These are phyloP conservation scores for Musca vetustissima DNA, from an alignment of 1,140 invertebrate genomes.

Conservation along the genomic window DNA sequence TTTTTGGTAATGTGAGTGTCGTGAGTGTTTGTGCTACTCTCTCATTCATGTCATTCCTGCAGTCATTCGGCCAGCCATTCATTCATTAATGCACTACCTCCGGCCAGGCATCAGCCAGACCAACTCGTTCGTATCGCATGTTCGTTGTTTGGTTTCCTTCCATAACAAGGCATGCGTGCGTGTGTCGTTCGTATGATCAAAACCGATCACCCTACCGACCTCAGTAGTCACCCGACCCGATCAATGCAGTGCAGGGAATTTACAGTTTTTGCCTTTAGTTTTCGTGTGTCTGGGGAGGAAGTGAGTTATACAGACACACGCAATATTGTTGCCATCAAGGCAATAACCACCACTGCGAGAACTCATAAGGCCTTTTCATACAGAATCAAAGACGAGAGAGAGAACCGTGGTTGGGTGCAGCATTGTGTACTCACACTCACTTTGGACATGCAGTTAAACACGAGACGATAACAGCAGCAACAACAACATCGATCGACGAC, in stretches of 20 bases:
- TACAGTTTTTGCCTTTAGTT: too few relatives aligned
- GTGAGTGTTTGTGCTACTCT: background rate
- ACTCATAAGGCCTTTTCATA: too few relatives aligned
- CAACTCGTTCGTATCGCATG: slow-evolving; percentile 5
- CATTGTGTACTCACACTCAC: too few relatives aligned
- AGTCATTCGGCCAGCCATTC: background rate
- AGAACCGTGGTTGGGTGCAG: too few relatives aligned
- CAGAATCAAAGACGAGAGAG: too few relatives aligned
- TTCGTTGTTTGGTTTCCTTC: background rate
- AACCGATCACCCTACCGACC: background rate
- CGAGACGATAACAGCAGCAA: background rate
- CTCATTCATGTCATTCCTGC: background rate
- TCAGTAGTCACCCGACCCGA: too few relatives aligned
- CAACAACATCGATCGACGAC: too few relatives aligned
- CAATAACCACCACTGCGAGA: too few relatives aligned
- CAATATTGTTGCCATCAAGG: background rate
- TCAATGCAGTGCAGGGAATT: too few relatives aligned
- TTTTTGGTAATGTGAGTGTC: too few relatives aligned
- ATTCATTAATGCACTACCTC: background rate
- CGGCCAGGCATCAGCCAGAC: background rate
- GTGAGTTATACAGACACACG: slow-evolving; percentile 4
- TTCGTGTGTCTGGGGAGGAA: slow-evolving; percentile 1
- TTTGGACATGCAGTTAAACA: slow-evolving; percentile 13
- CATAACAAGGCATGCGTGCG: slow-evolving; percentile 3
- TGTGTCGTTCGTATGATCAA: slow-evolving; percentile 5